A percentile compares a stretch with the other conserved stretches of the same genome.
phyloP scores from a whole-genome alignment of 1,140 invertebrate genomes.

The Dendroctonus valens region DNA sequence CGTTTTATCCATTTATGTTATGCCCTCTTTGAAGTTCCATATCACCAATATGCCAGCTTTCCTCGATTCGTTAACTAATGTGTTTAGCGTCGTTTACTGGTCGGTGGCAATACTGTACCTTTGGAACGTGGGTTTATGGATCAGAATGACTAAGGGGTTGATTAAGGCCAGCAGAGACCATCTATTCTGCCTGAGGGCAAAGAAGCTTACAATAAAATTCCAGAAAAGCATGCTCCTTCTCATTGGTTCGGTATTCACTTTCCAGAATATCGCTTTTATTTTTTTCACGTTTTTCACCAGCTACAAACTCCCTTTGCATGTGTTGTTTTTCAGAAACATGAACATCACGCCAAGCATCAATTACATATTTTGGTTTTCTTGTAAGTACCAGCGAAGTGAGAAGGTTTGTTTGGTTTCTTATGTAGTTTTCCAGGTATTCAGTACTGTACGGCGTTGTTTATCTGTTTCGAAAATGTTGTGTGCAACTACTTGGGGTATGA shows the following conservation, averaged over 20 bases:
- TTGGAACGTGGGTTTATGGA: neutral
- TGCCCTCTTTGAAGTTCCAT: neutral
- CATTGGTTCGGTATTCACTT: neutral
- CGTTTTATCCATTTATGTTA: neutral
- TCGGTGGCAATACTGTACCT: neutral
- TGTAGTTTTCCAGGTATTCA: neutral
- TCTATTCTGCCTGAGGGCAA: neutral
- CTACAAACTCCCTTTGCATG: neutral
- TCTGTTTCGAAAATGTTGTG: constrained; percentile 13
- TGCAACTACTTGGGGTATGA: constrained; percentile 1
- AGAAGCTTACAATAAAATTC: neutral
- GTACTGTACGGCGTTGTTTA: constrained; percentile 3
- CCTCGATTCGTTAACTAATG: neutral
- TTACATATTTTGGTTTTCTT: neutral
- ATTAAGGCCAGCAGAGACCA: neutral
- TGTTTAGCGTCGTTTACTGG: neutral
- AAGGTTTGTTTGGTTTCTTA: neutral
- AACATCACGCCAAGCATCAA: neutral
- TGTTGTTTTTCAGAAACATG: constrained; percentile 7
- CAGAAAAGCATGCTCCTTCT: neutral
- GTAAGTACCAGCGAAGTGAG: neutral
- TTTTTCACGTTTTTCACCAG: neutral
- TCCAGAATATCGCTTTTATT: neutral
- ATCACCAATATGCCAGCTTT: constrained; percentile 6
- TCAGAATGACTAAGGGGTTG: neutral